Evolutionary conservation across 2,888 invertebrate genomes (phyloP), one percentile per base, ranked within the genome.

Genomic region (Oxycera nigricornis): DNA sequence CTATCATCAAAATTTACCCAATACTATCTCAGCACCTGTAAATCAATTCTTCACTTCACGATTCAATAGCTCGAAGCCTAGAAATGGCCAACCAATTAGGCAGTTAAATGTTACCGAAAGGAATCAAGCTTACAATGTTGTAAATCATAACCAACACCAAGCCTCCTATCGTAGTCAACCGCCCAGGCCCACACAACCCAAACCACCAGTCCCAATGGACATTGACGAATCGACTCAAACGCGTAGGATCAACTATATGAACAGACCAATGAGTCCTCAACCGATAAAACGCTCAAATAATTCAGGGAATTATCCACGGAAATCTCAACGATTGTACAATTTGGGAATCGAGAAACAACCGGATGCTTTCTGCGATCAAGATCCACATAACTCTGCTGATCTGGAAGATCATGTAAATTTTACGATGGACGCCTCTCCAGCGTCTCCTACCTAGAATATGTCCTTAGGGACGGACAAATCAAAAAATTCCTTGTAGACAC

Each of bases 221-320:
- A 61, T 75, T 6, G 76, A 76, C 20, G 35, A 24, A 55, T 76
- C 76, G 7, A 22, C 73, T 22, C 73, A 74, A 17, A 62, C 62
- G 6, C 22, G 65, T 7, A 22, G 20, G 24, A 14, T 65, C 9
- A 20, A 65, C 20, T 65, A 65, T 22, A 35, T 35, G 35, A 65
- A 35, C 20, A 30, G 24, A 22, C 65, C 65, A 11, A 11, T 4
- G 2, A 35, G 9, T n/a, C 26, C 11, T 35, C 20, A 24, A 9
- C n/a, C 3, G 2, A 65, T 2, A 9, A 20, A 35, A 14, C 31
- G 65, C 1, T 31, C 65, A 35, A 35, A 6, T 3, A 24, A 65
- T 31, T 65, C 65, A 17, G 17, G n/a, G 11, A 28, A 28, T 30
- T 14, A 4, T 2, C 28, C 61, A 11, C 11, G 28, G 61, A 61